A percentile compares a stretch with the other conserved stretches of the same genome.
These are phyloP conservation scores for Drosophila grimshawi DNA, from an alignment of 1,140 invertebrate genomes.

Conservation along the genomic window DNA sequence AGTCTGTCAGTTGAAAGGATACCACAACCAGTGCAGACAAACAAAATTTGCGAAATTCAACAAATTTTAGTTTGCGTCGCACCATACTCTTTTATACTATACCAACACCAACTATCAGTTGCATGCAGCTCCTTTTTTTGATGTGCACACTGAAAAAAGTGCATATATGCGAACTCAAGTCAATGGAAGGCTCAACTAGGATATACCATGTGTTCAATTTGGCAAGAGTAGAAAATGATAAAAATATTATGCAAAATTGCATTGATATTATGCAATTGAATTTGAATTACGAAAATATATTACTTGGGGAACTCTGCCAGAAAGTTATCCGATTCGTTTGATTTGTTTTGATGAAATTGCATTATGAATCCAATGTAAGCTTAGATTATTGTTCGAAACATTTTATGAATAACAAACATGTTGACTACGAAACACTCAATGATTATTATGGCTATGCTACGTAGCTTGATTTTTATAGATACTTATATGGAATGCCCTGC, in stretches of 20 bases:
- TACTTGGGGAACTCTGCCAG: not conserved
- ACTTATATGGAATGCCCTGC: no score
- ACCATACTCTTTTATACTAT: not conserved
- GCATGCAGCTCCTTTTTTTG: constrained; percentile 38
- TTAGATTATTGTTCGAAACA: no score
- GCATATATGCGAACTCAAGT: not conserved
- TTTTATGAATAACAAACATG: no score
- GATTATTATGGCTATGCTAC: no score
- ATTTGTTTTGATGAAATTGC: not conserved
- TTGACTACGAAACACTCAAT: no score
- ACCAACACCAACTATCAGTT: constrained; percentile 21
- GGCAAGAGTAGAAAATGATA: no score
- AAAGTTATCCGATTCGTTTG: not conserved
- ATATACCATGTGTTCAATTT: constrained; percentile 5
- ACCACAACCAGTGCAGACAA: constrained; percentile 44
- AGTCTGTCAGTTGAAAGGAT: not conserved
- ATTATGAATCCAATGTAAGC: no score
- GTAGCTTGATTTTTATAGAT: no score
- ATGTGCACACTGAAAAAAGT: constrained; percentile 34
- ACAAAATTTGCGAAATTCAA: constrained; percentile 59
- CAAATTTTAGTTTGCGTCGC: constrained; percentile 16
- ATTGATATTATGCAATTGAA: not conserved
- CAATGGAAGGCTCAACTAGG: not conserved
- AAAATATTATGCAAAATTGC: no score
- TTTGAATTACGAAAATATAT: not conserved